A percentile compares a stretch with the other conserved stretches of the same genome.
These are phyloP conservation scores for Cairina moschata DNA, from an alignment of 2,113 vertebrate genomes.

Conservation along the genomic window DNA sequence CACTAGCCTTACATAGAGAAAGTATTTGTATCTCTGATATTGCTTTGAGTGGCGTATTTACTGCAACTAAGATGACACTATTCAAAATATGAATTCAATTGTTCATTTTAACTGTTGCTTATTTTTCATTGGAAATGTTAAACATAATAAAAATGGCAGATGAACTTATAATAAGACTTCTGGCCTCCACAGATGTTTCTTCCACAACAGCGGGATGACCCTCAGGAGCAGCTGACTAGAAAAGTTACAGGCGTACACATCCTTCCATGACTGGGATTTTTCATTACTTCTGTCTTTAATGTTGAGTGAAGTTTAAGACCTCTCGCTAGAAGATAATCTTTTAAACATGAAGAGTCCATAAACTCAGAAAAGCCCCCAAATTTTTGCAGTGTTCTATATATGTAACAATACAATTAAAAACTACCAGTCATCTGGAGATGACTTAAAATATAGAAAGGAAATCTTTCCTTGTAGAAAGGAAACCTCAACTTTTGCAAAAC, in stretches of 20 bases:
- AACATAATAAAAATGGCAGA: constrained; percentile 29
- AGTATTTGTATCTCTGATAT: neutral
- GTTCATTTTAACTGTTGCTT: neutral
- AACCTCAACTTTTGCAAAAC: neutral
- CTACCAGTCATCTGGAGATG: neutral
- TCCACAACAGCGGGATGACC: constrained; percentile 71
- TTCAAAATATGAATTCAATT: neutral
- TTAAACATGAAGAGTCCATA: constrained; percentile 45
- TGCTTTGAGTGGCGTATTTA: neutral
- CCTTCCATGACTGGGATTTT: constrained; percentile 59
- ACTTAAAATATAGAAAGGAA: neutral
- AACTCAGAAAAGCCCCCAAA: neutral
- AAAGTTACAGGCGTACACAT: neutral
- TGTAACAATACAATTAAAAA: neutral
- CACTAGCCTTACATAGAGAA: neutral
- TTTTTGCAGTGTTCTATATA: neutral
- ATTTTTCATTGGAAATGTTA: constrained; percentile 1
- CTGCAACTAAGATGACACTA: neutral
- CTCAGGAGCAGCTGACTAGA: constrained; percentile 70
- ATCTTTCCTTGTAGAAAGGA: neutral
- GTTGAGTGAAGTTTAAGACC: constrained; percentile 58
- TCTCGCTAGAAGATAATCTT: constrained; percentile 52
- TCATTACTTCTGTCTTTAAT: constrained; percentile 55
- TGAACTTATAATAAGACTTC: neutral
- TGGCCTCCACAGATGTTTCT: neutral